phyloP scores from a whole-genome alignment of 2,113 vertebrate genomes.

The Puntigrus tetrazona region DNA sequence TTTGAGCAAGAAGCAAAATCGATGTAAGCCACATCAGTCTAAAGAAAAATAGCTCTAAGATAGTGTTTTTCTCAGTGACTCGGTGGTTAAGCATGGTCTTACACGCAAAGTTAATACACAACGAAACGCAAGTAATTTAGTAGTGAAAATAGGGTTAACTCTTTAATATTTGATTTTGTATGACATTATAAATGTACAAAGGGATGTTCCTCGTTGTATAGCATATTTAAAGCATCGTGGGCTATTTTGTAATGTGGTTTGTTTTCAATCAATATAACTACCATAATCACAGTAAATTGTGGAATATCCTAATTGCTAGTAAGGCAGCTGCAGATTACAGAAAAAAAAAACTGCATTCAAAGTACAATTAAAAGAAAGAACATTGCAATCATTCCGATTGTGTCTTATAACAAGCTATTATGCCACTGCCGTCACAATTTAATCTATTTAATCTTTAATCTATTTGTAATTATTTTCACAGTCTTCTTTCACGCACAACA shows the following conservation, averaged over 20 bases:
- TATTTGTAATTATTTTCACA: background rate
- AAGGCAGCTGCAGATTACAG: background rate
- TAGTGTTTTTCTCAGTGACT: background rate
- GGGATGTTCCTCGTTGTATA: background rate
- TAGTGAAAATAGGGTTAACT: background rate
- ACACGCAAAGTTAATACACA: background rate
- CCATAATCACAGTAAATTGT: constrained; percentile 18
- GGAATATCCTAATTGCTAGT: constrained; percentile 35
- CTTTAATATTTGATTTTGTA: background rate
- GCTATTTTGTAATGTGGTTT: background rate
- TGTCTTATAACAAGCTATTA: background rate
- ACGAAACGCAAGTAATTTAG: background rate
- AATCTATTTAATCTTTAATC: constrained; percentile 11
- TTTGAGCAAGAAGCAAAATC: constrained; percentile 21
- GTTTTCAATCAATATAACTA: constrained; percentile 32
- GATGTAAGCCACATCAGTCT: constrained; percentile 22
- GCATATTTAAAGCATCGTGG: background rate
- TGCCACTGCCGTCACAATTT: background rate
- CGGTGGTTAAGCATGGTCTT: background rate
- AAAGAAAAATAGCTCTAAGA: constrained; percentile 6
- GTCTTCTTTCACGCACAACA: background rate
- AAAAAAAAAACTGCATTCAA: constrained; percentile 2
- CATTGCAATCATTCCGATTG: constrained; percentile 20
- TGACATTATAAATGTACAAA: background rate
- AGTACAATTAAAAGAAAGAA: constrained; percentile 20